Base-by-base conservation (phyloP, 2,888 invertebrate species). In the Cryptus armator region DNA sequence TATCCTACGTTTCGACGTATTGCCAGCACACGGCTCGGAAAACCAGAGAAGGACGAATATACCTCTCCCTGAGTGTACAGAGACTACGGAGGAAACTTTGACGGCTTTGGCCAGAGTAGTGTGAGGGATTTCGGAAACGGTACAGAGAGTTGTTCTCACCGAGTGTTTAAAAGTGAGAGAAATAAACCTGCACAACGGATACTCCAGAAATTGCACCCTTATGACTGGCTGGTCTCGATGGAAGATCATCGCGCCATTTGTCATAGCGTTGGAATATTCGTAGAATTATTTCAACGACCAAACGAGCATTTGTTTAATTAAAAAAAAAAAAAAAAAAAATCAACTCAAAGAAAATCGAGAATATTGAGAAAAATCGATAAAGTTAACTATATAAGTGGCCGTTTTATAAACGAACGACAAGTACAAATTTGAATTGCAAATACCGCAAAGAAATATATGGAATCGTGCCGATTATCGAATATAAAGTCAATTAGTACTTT, bases 1-100 rank as follows among this genome's bases (percentile, higher is more conserved):
- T 77, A 76, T 76, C 29, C 68, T 32, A 44, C 71, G 78, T 81
- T 79, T 75, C 70, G 70, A 85, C 75, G 81, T 78, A 81, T 79
- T 79, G 66, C 81, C 62, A 51, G 72, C 51, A 62, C 68, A 62
- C 68, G 48, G 37, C 24, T 44, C 29, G 14, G 16, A 74, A 64
- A 71, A 74, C 62, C 53, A 14, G 64, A 67, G 29, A 29, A 48
- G 9, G 51, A 19, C 75, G 64, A 51, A 64, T 75, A n/a, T 75
- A 37, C 7, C 70, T 29, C 37, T 74, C 48, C 66, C 48, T 67
- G 44, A 10, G 70, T 68, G 29, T 48, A 19, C 19, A 10, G 56
- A 56, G 59, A 32, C 48, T 48, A 12, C 53, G 24, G 12, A 44
- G 29, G 46, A 70, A 77, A 67, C 80, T 81, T 80, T 32, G 32